Evolutionary conservation across 2,888 invertebrate species (phyloP).

Genomic region (Aleiodes alternator): DNA sequence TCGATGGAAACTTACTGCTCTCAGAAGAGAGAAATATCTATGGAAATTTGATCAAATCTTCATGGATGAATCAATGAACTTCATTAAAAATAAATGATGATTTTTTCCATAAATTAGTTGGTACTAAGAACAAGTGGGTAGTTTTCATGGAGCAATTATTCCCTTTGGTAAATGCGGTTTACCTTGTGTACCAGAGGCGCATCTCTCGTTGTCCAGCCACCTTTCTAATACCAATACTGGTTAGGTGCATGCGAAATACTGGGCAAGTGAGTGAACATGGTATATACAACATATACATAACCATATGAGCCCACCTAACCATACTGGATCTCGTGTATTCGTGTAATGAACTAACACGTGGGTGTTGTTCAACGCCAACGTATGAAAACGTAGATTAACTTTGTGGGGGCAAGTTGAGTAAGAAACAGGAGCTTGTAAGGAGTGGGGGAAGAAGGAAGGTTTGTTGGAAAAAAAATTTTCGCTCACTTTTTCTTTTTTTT

Average conservation of each 20-base stretch:
- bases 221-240: slow-evolving; percentile 66
- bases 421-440: slow-evolving; percentile 42
- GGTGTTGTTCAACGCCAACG: slow-evolving; percentile 55
- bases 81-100: background rate
- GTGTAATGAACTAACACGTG: slow-evolving; percentile 55
- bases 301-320: slow-evolving; percentile 48
- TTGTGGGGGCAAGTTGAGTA: slow-evolving; percentile 33
- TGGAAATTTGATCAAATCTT: background rate
- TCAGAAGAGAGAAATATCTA: too few relatives aligned
- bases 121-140: slow-evolving; percentile 36
- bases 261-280: slow-evolving; percentile 38
- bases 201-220: slow-evolving; percentile 60
- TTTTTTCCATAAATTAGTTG: slow-evolving; percentile 4
- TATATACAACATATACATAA: slow-evolving; percentile 33
- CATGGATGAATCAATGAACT: slow-evolving; percentile 16
- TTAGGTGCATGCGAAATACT: slow-evolving; percentile 32
- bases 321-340: slow-evolving; percentile 41
- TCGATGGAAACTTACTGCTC: too few relatives aligned
- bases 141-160: slow-evolving; percentile 57
- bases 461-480: too few relatives aligned
- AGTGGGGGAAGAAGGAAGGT: slow-evolving; percentile 19
- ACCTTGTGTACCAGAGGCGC: slow-evolving; percentile 66
- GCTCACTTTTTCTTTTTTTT: too few relatives aligned
- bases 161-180: slow-evolving; percentile 67
- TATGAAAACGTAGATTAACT: slow-evolving; percentile 14